These are phyloP conservation scores for Stomorhina lunata DNA, from an alignment of 2,888 invertebrate species.

Conservation along the genomic window DNA sequence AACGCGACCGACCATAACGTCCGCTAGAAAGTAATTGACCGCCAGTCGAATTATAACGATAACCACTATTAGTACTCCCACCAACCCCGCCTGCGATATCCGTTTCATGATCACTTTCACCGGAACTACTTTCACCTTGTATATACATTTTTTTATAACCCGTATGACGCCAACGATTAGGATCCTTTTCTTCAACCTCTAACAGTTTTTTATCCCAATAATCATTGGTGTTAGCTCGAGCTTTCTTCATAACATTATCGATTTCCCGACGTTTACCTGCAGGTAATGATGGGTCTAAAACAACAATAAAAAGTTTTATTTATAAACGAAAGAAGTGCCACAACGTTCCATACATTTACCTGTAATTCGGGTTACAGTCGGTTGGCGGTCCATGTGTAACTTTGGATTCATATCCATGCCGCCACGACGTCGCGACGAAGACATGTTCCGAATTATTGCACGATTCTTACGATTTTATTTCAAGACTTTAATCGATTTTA, in stretches of 20 bases:
- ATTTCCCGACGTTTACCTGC: conserved; percentile 90
- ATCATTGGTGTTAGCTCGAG: conserved; percentile 88
- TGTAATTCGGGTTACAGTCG: conserved; percentile 85
- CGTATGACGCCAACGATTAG: conserved; percentile 96
- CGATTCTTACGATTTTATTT: conserved; percentile 30
- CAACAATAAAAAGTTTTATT: conserved; percentile 1
- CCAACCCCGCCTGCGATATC: conserved; percentile 62
- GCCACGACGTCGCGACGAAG: conserved; percentile 78
- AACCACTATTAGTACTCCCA: conserved; percentile 54
- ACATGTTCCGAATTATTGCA: conserved; percentile 66
- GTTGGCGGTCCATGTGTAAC: conserved; percentile 88
- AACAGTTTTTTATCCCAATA: conserved; percentile 93
- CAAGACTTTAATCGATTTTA: background rate
- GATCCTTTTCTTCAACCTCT: conserved; percentile 93
- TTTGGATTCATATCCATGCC: conserved; percentile 80
- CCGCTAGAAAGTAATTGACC: conserved; percentile 69
- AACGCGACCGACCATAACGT: conserved; percentile 74
- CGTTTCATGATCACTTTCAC: conserved; percentile 78
- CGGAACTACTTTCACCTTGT: conserved; percentile 81
- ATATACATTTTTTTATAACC: conserved; percentile 96
- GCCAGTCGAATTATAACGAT: conserved; percentile 58
- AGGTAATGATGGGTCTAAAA: conserved; percentile 85
- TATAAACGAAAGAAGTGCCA: background rate
- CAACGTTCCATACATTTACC: conserved; percentile 79
- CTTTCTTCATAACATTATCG: conserved; percentile 94